Evolutionary conservation across 2,888 invertebrate species (phyloP).

Genomic region (Noctua comes): DNA sequence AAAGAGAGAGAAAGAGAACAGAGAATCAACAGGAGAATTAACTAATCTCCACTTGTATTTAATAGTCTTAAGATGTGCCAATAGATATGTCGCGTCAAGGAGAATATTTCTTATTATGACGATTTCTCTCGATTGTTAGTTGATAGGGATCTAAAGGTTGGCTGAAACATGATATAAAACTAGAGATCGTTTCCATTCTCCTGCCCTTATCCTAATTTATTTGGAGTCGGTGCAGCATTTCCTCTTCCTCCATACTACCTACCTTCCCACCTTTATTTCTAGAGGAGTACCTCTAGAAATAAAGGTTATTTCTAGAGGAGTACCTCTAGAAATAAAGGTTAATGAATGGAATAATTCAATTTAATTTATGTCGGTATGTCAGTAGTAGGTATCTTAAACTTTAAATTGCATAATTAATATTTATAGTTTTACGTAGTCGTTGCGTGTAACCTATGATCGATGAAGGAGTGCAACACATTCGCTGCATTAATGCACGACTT

Average conservation of each 20-base stretch:
- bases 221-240: neutral
- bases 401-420: slow-evolving; percentile 16
- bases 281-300: too few relatives aligned
- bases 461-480: slow-evolving; percentile 7
- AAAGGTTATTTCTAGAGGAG: too few relatives aligned
- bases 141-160: neutral
- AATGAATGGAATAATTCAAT: neutral
- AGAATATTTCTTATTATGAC: neutral
- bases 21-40: too few relatives aligned
- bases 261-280: too few relatives aligned
- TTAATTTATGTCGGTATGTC: neutral
- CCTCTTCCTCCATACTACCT: neutral
- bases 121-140: neutral
- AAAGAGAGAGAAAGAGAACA: neutral
- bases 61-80: neutral
- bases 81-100: neutral
- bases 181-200: neutral
- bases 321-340: neutral
- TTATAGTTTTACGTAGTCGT: slow-evolving; percentile 9
- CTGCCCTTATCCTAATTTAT: neutral
- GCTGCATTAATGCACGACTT: slow-evolving; percentile 16
- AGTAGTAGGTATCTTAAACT: neutral
- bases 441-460: slow-evolving; percentile 1
- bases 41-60: too few relatives aligned
- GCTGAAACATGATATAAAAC: neutral